These are phyloP conservation scores for Notarius lentiginosus DNA, from an alignment of 2,113 vertebrate species.

Conservation along the genomic window DNA sequence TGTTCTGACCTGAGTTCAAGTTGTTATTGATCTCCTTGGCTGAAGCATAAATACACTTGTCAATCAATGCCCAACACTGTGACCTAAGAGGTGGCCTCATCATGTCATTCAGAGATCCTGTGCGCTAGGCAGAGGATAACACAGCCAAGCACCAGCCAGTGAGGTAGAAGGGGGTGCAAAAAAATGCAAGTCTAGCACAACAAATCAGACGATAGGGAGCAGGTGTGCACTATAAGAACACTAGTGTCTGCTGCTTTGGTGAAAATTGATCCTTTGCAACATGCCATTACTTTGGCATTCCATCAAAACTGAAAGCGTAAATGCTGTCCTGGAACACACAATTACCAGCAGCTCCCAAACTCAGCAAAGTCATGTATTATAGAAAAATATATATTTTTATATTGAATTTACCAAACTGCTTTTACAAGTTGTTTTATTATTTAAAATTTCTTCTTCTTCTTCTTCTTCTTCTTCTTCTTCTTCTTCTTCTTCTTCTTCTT, in stretches of 20 bases:
- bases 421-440: background rate
- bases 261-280: slow-evolving; percentile 26
- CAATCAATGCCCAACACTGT: slow-evolving; percentile 29
- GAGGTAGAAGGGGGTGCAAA: background rate
- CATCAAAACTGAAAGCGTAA: slow-evolving; percentile 10
- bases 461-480: too few species aligned
- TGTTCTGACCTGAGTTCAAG: slow-evolving; percentile 23
- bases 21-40: slow-evolving; percentile 31
- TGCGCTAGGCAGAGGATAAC: slow-evolving; percentile 18
- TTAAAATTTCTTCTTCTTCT: background rate
- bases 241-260: slow-evolving; percentile 2
- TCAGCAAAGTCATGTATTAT: background rate
- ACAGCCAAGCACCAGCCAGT: slow-evolving; percentile 16
- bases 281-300: background rate
- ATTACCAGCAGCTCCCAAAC: background rate
- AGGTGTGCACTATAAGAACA: slow-evolving; percentile 40
- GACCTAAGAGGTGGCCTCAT: slow-evolving; percentile 29
- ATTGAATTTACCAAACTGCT: background rate
- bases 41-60: slow-evolving; percentile 29
- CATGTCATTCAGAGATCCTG: slow-evolving; percentile 29
- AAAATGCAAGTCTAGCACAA: slow-evolving; percentile 21
- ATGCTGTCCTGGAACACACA: slow-evolving; percentile 7
- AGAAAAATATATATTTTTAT: background rate
- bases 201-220: background rate
- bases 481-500: too few species aligned